phyloP scores from a whole-genome alignment of 2,797 vertebrate genomes.

The Sebastes kiyomatsui region DNA sequence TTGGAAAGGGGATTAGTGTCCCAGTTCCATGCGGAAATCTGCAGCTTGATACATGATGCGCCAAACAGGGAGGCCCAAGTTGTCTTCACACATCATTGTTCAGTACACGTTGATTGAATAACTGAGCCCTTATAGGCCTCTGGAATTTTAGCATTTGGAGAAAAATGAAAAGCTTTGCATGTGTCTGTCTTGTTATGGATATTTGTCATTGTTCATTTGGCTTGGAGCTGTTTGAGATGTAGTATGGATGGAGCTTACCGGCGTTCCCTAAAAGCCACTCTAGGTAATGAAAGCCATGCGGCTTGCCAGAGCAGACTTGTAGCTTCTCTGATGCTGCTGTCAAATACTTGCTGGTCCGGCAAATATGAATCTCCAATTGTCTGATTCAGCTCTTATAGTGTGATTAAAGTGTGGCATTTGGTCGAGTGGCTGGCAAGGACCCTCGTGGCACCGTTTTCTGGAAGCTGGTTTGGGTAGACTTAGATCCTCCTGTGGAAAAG shows the following conservation, averaged over 20 bases:
- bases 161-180: conserved; percentile 40
- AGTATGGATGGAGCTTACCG: conserved; percentile 50
- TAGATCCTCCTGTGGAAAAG: not conserved
- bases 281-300: conserved; percentile 78
- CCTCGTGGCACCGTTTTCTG: not conserved
- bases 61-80: conserved; percentile 15
- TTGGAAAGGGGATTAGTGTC: conserved; percentile 46
- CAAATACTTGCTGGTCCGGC: conserved; percentile 82
- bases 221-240: conserved; percentile 49
- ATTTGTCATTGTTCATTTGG: conserved; percentile 66
- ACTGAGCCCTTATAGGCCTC: conserved; percentile 18
- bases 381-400: conserved; percentile 77
- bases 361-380: conserved; percentile 79
- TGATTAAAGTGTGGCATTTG: conserved; percentile 71
- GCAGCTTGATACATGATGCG: conserved; percentile 26
- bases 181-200: conserved; percentile 44
- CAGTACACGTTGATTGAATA: conserved; percentile 37
- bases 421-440: conserved; percentile 42
- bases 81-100: conserved; percentile 36
- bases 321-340: conserved; percentile 73
- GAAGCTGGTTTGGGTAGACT: not conserved
- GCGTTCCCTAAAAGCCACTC: conserved; percentile 79
- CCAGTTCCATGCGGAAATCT: conserved; percentile 42
- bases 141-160: conserved; percentile 34
- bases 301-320: conserved; percentile 72